Evolutionary conservation across 2,797 vertebrate species (phyloP).

Genomic region (Selene dorsalis): DNA sequence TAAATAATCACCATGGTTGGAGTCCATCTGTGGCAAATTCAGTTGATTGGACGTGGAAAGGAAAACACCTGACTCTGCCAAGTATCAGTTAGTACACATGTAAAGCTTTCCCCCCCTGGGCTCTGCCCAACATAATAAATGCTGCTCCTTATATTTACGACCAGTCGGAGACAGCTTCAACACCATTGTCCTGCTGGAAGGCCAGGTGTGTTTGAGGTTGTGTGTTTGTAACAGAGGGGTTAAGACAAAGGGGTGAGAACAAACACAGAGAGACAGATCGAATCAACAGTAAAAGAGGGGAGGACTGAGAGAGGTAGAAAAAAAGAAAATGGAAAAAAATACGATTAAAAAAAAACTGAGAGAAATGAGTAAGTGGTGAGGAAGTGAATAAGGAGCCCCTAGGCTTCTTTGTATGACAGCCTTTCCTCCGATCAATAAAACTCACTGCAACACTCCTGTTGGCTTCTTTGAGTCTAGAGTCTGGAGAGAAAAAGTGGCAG

Average conservation of each 20-base stretch:
- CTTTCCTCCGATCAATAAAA: conserved; percentile 58
- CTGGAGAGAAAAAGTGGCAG: neutral
- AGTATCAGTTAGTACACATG: neutral
- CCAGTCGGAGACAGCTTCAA: conserved; percentile 16
- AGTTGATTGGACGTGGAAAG: too few species aligned
- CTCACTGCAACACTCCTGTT: conserved; percentile 55
- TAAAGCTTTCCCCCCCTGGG: neutral
- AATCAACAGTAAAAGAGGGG: neutral
- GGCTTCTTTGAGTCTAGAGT: conserved; percentile 8
- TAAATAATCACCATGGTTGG: too few species aligned
- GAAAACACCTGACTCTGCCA: neutral
- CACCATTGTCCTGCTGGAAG: neutral
- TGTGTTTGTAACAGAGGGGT: neutral
- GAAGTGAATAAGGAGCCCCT: neutral
- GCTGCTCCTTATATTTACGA: conserved; percentile 18
- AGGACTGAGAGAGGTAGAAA: neutral
- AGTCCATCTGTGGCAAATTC: too few species aligned
- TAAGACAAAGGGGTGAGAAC: neutral
- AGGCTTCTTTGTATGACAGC: conserved; percentile 17
- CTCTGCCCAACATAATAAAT: conserved; percentile 1
- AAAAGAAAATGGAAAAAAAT: neutral
- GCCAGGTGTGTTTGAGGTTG: neutral
- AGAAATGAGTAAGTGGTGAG: conserved; percentile 12
- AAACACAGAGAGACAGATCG: neutral
- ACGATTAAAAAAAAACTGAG: conserved; percentile 12